Base-by-base conservation (phyloP, 2,888 invertebrate species). In the Alloscopus bannaensis region DNA sequence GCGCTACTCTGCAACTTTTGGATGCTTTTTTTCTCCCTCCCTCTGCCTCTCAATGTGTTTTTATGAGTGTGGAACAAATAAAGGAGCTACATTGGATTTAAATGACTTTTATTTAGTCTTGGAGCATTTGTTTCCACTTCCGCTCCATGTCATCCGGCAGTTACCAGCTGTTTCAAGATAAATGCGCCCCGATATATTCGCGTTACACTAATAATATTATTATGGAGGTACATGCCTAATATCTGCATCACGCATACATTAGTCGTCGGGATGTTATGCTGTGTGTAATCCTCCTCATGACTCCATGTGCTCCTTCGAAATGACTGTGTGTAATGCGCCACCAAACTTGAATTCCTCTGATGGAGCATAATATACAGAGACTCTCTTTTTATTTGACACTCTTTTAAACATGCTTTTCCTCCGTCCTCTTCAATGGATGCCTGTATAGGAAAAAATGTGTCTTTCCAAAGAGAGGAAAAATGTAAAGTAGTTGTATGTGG, bases 41-140 rank as follows among this genome's bases (percentile, higher is more conserved):
- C 11, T 47, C 36, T 47, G n/a, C 47, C 3, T 47, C 47, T 47
- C n/a, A 59, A 6, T 40, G 45, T 22, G 50, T 71, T 60, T 47
- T 24, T 50, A n/a, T 50, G 52, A 71, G 60, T 47, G 47, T 20
- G 36, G 60, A n/a, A 36, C 18, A 71, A 60, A 71, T 71, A 64
- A 64, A 52, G 50, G 13, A 64, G 64, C 28, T 55, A 24, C 31
- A 59, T 45, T 75, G 59, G 40, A 69, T 77, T 62, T 70, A 50
- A 64, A 77, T 77, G 76, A 76, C 69, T 76, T 76, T 77, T 77
- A 77, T 77, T 77, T 77, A 76, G 76, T 77, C 52, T 55, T 77
- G 55, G 69, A 77, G 77, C 62, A 77, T 77, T 68, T 77, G 77
- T 77, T 77, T 55, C 69, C 77, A 77, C 69, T 77, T 77, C 77